Percentiles rank a stretch among this genome's conserved stretches.
These are phyloP conservation scores for Drosophila meridionalis DNA, from an alignment of 2,888 invertebrate species.

Conservation along the genomic window DNA sequence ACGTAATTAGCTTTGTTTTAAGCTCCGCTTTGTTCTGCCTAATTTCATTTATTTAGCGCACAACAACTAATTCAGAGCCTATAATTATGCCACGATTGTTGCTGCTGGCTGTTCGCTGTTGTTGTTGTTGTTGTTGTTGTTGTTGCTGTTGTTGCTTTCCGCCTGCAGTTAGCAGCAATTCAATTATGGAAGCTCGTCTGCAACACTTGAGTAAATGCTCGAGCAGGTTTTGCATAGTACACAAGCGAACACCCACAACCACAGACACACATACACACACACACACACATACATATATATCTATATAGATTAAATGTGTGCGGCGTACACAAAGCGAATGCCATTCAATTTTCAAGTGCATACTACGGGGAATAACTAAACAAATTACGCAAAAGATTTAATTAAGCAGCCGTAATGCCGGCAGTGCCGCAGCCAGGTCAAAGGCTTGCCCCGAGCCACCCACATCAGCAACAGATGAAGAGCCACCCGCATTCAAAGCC, in stretches of 20 bases:
- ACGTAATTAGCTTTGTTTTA: slow-evolving; percentile 54
- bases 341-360: slow-evolving; percentile 74
- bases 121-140: slow-evolving; percentile 14
- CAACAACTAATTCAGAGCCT: slow-evolving; percentile 38
- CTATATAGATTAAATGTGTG: slow-evolving; percentile 13
- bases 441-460: slow-evolving; percentile 21
- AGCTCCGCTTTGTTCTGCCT: slow-evolving; percentile 32
- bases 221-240: slow-evolving; percentile 61
- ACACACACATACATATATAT: slow-evolving; percentile 6
- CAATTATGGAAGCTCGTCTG: slow-evolving; percentile 61
- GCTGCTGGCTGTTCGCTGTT: slow-evolving; percentile 45
- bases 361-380: slow-evolving; percentile 67
- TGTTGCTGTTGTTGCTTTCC: slow-evolving; percentile 47
- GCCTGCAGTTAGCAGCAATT: slow-evolving; percentile 67
- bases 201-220: slow-evolving; percentile 60
- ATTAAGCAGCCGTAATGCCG: slow-evolving; percentile 71
- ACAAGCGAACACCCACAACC: background rate
- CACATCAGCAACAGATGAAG: slow-evolving; percentile 17
- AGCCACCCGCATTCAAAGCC: background rate
- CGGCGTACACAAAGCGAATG: slow-evolving; percentile 26
- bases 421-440: slow-evolving; percentile 35
- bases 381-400: slow-evolving; percentile 80
- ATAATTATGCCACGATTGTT: slow-evolving; percentile 70
- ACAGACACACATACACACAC: slow-evolving; percentile 3
- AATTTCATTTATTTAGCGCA: slow-evolving; percentile 39